These are phyloP conservation scores for Falcaria lacertinaria DNA, from an alignment of 2,888 invertebrate species.

Conservation along the genomic window DNA sequence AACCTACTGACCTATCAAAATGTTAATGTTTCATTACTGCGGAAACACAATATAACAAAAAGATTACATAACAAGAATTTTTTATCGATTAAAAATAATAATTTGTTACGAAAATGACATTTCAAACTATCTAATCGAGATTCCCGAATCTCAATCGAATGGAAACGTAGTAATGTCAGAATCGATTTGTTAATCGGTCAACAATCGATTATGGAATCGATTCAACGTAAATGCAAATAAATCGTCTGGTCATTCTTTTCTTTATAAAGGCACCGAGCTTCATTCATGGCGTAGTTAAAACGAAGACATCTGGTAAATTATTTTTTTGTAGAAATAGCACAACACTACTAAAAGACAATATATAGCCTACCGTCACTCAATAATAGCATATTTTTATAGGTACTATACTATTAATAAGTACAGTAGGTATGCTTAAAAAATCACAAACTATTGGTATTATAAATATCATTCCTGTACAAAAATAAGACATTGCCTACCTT, in stretches of 20 bases:
- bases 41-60: neutral
- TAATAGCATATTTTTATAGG: too few relatives aligned
- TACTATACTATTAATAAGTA: too few relatives aligned
- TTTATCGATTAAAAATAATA: conserved; percentile 5
- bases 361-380: too few relatives aligned
- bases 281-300: conserved; percentile 28
- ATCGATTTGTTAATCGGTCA: conserved; percentile 7
- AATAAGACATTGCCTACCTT: too few relatives aligned
- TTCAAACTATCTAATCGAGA: neutral
- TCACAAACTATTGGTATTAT: too few relatives aligned
- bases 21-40: neutral
- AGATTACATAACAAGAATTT: too few relatives aligned
- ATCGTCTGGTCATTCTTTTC: conserved; percentile 8
- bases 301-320: conserved; percentile 2
- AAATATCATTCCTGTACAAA: too few relatives aligned
- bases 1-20: neutral
- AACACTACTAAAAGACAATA: too few relatives aligned
- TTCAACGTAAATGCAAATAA: conserved; percentile 10
- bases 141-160: neutral
- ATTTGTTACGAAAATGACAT: neutral
- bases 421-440: too few relatives aligned
- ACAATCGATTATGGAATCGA: conserved; percentile 13
- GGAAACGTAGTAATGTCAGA: conserved; percentile 2
- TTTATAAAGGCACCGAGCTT: conserved; percentile 17
- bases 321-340: too few relatives aligned